A percentile compares a stretch with the other conserved stretches of the same genome.
Conservation (phyloP, 2,888 invertebrate genomes). For the Chrysolina americana region DNA sequence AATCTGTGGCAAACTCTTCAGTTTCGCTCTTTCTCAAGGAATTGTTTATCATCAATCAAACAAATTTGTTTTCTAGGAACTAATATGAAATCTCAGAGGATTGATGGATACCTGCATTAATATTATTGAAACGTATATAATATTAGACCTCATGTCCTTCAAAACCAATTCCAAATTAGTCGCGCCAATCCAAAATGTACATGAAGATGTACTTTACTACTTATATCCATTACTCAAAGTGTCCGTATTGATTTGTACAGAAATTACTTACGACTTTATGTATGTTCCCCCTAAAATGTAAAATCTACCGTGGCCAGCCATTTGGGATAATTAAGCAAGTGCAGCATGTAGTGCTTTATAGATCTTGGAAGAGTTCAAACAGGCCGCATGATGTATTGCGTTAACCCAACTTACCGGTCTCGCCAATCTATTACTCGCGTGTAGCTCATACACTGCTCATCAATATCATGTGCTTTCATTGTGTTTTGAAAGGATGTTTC, state of each 20-base stretch:
- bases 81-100: too few relatives aligned
- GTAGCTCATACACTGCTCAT: conserved; percentile 30
- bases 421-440: conserved; percentile 54
- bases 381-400: conserved; percentile 52
- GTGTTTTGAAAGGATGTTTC: too few relatives aligned
- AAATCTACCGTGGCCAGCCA: conserved; percentile 44
- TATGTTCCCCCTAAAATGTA: conserved; percentile 34
- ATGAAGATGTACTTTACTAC: background rate
- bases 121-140: too few relatives aligned
- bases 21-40: too few relatives aligned
- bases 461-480: background rate
- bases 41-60: too few relatives aligned
- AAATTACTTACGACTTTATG: conserved; percentile 40
- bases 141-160: background rate
- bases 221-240: conserved; percentile 23
- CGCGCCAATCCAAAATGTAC: background rate
- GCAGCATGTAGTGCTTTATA: conserved; percentile 48
- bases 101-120: too few relatives aligned
- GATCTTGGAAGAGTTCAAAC: conserved; percentile 53
- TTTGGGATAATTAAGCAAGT: conserved; percentile 53
- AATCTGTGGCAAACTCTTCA: too few relatives aligned
- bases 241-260: conserved; percentile 37
- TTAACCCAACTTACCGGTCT: conserved; percentile 48
- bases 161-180: background rate
- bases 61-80: too few relatives aligned